A percentile compares a stretch with the other conserved stretches of the same genome.
phyloP scores from a whole-genome alignment of 2,797 vertebrate species.

The Mormyrops attenuatus region DNA sequence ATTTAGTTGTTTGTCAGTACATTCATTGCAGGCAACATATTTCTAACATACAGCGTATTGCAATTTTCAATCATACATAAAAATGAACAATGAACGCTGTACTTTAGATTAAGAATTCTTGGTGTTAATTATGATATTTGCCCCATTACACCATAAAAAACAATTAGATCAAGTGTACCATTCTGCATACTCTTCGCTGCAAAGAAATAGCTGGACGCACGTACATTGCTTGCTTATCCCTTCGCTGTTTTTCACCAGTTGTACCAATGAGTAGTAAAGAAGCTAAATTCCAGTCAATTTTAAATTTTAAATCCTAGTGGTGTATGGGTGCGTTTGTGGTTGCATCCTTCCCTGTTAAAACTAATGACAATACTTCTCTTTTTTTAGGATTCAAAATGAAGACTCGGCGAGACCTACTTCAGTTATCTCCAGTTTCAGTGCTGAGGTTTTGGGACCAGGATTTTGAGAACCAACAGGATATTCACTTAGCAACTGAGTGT shows the following conservation, averaged over 20 bases:
- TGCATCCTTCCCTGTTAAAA: background rate
- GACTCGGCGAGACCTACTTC: background rate
- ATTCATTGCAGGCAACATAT: background rate
- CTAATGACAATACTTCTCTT: background rate
- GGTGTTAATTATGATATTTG: background rate
- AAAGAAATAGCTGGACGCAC: background rate
- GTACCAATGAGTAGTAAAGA: background rate
- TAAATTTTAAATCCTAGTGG: background rate
- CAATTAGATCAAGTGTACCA: background rate
- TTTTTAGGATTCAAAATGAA: constrained; percentile 41
- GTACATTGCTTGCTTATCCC: background rate
- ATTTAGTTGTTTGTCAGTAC: background rate
- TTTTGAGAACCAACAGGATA: background rate
- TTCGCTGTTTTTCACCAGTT: background rate
- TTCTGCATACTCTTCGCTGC: background rate
- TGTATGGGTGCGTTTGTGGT: background rate
- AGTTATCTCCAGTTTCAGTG: background rate
- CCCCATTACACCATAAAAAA: background rate
- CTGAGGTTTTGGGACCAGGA: background rate
- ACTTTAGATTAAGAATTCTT: background rate
- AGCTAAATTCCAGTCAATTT: background rate
- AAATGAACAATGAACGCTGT: background rate
- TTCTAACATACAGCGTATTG: background rate
- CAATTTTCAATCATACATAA: background rate
- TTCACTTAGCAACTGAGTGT: background rate